Base-by-base conservation (phyloP, 2,797 vertebrate species). In the Novumbra hubbsi region DNA sequence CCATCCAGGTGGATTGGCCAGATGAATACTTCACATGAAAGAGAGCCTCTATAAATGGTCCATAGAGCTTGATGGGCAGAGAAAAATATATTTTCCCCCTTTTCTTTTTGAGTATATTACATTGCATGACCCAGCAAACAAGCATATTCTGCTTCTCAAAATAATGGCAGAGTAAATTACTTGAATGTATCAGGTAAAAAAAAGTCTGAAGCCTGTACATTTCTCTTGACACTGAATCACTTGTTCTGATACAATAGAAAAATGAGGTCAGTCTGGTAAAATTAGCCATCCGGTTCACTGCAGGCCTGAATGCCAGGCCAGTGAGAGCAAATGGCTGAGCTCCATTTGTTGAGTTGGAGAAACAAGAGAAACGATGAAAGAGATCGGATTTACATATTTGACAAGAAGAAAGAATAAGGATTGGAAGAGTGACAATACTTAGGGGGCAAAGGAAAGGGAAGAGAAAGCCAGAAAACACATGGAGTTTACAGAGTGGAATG, bases 21-120 rank as follows among this genome's bases (percentile, higher is more conserved):
- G 88, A 91, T 92, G 91, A 92, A 88, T 90, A 88, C 83, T 88
- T 88, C 88, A 92, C 90, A 92, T 92, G 92, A 91, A 93, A 92
- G 90, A 78, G 85, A 27, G 75, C 73, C 80, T 80, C 82, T 81
- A 77, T 72, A 80, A 84, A 86, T 77, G 12, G 76, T 87, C 86
- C 88, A 90, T 90, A 85, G 87, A 83, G 86, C 81, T 76, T 89
- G 90, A 92, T 87, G 83, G 81, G 81, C 41, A 78, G 84, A 93
- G 91, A 94, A 94, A 93, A 91, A 85, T 75, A 79, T 83, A 90
- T 93, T 93, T 88, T 93, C 90, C 85, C 77, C 80, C 50, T 63
- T 76, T 80, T 87, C 79, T 85, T 90, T 87, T 80, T 77, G 80
- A 89, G 75, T 73, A 75, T 85, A 92, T 92, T 92, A 84, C 88